Base-by-base conservation (phyloP, 1,140 invertebrate genomes). In the Muscidifurax raptorellus region DNA sequence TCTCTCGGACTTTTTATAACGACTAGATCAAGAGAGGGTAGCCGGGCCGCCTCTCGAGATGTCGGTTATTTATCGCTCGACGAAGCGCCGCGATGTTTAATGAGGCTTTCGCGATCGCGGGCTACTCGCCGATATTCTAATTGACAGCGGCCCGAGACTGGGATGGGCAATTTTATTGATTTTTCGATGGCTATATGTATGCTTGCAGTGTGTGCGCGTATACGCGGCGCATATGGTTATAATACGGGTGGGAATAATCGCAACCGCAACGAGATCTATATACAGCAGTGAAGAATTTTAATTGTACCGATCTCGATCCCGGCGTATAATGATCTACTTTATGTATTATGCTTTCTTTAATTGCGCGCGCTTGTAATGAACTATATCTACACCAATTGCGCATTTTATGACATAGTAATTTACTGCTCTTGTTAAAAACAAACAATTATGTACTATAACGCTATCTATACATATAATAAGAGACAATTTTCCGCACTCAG, bases 21-120 rank as follows among this genome's bases (percentile, higher is more conserved):
- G 79, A 80, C 59, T 59, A 59, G 52, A 59, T 40, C 77, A 22
- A 10, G 64, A 28, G 40, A 12, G 25, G 27, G 66, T 30, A 30
- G 71, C 32, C n/a, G n/a, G 15, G 22, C 32, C 71, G 30, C n/a
- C n/a, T 9, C 5, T 40, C 32, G 18, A 47, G 36, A 80, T 30
- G 79, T 40, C 40, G 67, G 44, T 52, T 52, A 80, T 80, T 80
- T 80, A 80, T 80, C 12, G 79, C n/a, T 52, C 67, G 27, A 52
- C 67, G 22, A 25, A n/a, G 12, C 27, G 30, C 28, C 71, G 27
- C 10, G 22, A 22, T n/a, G 4, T 80, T 80, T 80, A 80, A 80
- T 80, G 64, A 36, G 64, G 27, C 32, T 22, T 7, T 18, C 52
- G 52, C 22, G 0, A 5, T 0, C 15, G 7, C 44, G 6, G 52